These are phyloP conservation scores for Spongilla lacustris DNA, from an alignment of 37 sponge, comb jelly and placozoan species.

Conservation along the genomic window DNA sequence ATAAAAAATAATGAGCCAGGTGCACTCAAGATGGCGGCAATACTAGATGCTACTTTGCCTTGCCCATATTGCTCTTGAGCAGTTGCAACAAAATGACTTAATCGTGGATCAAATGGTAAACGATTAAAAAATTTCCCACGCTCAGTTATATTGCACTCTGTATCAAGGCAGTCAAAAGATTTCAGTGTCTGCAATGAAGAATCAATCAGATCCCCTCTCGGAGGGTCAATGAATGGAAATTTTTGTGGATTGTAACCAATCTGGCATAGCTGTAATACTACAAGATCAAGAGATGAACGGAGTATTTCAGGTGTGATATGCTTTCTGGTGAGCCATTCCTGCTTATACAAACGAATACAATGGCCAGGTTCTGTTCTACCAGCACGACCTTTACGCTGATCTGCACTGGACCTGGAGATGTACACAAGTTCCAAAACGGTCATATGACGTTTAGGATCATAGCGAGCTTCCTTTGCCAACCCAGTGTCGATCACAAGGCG, in stretches of 20 bases:
- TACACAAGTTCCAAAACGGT: slow-evolving; percentile 55
- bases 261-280: background rate
- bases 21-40: background rate
- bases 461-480: slow-evolving; percentile 69
- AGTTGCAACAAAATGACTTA: background rate
- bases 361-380: slow-evolving; percentile 76
- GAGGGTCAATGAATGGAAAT: background rate
- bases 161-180: background rate
- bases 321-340: slow-evolving; percentile 5
- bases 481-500: slow-evolving; percentile 85
- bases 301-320: background rate
- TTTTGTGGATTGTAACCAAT: background rate
- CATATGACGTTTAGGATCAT: slow-evolving; percentile 75
- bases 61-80: background rate
- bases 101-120: background rate
- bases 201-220: background rate
- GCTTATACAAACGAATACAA: slow-evolving; percentile 75
- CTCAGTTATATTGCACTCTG: background rate
- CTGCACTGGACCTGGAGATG: slow-evolving; percentile 80
- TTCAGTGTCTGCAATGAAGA: background rate
- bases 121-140: background rate
- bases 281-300: background rate
- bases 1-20: background rate
- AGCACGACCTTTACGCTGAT: slow-evolving; percentile 85
- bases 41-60: background rate